phyloP scores from a whole-genome alignment of 2,888 invertebrate species.

The Entomobrya proxima region DNA sequence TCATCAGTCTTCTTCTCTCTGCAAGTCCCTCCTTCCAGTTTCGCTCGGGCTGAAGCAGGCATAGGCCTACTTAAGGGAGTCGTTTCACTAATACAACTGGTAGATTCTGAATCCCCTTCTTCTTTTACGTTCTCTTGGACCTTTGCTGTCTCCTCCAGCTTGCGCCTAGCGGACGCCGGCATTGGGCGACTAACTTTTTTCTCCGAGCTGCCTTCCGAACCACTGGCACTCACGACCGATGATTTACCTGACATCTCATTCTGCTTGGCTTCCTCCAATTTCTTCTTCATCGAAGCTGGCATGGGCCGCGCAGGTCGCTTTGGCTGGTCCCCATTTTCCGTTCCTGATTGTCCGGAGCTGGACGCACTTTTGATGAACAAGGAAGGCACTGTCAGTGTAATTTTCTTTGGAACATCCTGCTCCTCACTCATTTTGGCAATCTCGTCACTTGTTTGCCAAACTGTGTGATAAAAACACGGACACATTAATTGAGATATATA shows the following conservation, averaged over 20 bases:
- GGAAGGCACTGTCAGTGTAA: constrained; percentile 45
- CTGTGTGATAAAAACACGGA: no score
- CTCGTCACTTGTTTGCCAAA: no score
- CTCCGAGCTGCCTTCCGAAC: background rate
- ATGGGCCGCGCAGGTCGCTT: constrained; percentile 22
- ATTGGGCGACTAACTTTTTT: constrained; percentile 32
- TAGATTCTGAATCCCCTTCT: background rate
- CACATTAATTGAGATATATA: no score
- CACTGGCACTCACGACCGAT: background rate
- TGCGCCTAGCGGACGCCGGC: constrained; percentile 28
- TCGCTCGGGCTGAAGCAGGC: constrained; percentile 26
- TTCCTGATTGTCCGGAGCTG: background rate
- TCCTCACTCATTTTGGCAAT: constrained; percentile 5
- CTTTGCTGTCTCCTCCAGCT: background rate
- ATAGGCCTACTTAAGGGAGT: constrained; percentile 10
- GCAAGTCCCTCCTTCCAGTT: background rate
- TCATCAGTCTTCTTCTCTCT: background rate
- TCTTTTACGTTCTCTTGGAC: background rate
- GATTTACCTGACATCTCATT: background rate
- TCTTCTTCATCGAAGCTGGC: constrained; percentile 41
- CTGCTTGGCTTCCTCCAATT: constrained; percentile 22
- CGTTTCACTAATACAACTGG: background rate
- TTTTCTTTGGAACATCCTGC: constrained; percentile 27
- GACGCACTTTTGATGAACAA: constrained; percentile 33
- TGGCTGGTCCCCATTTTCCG: background rate